Base-by-base conservation (phyloP, 1,140 invertebrate genomes). In the Bombus breviceps region DNA sequence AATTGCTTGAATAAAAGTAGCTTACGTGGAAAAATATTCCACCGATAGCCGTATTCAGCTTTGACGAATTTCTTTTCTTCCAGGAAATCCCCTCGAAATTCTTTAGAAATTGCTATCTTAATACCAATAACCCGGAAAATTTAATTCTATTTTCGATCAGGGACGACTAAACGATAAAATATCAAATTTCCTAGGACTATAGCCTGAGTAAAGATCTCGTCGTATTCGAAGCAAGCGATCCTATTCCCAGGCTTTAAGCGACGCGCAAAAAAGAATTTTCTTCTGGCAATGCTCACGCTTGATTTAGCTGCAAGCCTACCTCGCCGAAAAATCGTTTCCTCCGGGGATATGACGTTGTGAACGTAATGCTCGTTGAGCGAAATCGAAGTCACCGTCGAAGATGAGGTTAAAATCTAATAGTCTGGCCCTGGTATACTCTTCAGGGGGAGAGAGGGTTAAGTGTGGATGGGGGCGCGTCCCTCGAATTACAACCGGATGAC, bases 401-500 rank as follows among this genome's bases (percentile, higher is more conserved):
- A 94, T 94, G 91, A 94, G 92, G 91, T 94, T 94, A 92, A 93
- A 95, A 95, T 95, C 91, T 92, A 94, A 95, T 95, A 94, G 93
- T 93, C 93, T 92, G 88, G 79, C 83, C 10, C 85, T 47, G 66
- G 68, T 83, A 78, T 66, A 85, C 43, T 76, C 86, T 78, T 86
- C 75, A n/a, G 59, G 37, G 53, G 59, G 79, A 12, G 74, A 18
- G 47, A 32, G 34, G 47, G 76, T 13, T 34, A 53, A 71, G 59
- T 81, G 72, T 34, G 81, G 85, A 69, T 69, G 68, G 86, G 86
- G 71, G 82, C 79, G 88, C 86, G 69, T 89, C 90, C 91, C 85
- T 87, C 88, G 86, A 93, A 92, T 93, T 93, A 92, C 91, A 81
- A 90, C 87, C 81, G 89, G 88, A 93, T 91, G 88, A 92, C 92